Evolutionary conservation across 2,888 invertebrate genomes (phyloP).

Genomic region (Panzeria rudis): DNA sequence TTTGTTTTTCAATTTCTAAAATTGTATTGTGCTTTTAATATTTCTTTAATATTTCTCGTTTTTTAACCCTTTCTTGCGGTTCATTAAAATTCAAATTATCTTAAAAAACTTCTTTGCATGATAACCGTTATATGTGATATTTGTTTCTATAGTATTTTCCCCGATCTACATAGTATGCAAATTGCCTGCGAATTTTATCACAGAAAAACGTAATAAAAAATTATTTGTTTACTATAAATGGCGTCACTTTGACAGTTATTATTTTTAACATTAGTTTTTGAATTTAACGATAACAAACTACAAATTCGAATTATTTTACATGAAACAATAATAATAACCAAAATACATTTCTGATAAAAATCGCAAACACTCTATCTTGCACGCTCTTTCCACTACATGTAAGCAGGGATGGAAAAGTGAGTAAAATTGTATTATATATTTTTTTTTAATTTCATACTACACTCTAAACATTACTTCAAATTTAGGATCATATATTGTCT

Average conservation of each 20-base stretch:
- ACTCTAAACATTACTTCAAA: too few relatives aligned
- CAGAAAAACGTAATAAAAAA: slow-evolving; percentile 26
- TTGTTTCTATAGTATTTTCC: neutral
- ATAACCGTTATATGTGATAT: neutral
- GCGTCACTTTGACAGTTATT: slow-evolving; percentile 76
- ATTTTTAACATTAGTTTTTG: slow-evolving; percentile 41
- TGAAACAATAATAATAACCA: slow-evolving; percentile 33
- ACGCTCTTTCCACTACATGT: neutral
- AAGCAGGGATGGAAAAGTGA: slow-evolving; percentile 1
- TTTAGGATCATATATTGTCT: too few relatives aligned
- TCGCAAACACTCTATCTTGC: neutral
- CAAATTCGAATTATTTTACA: neutral
- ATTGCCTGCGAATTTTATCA: neutral
- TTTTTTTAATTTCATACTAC: too few relatives aligned
- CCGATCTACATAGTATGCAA: slow-evolving; percentile 26
- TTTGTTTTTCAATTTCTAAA: neutral
- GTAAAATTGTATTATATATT: neutral
- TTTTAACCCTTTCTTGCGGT: neutral
- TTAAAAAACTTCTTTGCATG: neutral
- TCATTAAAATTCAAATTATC: neutral
- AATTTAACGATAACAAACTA: slow-evolving; percentile 21
- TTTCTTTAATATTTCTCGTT: neutral
- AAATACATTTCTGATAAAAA: slow-evolving; percentile 21
- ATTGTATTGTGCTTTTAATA: neutral
- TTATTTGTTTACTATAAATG: slow-evolving; percentile 72